Evolutionary conservation across 2,888 invertebrate species (phyloP), one percentile per base, ranked within the genome.

Genomic region (Podabrus alpinus): DNA sequence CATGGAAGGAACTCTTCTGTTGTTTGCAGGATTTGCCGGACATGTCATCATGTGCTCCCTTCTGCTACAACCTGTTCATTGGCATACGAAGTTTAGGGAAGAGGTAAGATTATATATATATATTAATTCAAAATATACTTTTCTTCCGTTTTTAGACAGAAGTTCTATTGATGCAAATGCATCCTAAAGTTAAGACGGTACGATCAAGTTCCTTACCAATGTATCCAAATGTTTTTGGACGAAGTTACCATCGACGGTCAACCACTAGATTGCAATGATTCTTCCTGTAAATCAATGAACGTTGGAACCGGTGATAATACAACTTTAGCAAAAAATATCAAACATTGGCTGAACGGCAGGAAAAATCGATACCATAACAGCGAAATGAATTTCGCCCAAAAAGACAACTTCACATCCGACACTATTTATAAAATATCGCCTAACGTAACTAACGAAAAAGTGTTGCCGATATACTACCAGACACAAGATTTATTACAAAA

Each of bases 41-140:
- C 92, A 94, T 83, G 90, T 93, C 0, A 86, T 94, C 68, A 91
- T 91, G 21, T 92, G 92, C 79, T 90, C 93, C 2, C 87, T 93
- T 73, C 86, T 94, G 69, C 86, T 94, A 62, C 94, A 94, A 82
- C 94, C 94, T 3, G 93, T 94, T 0, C 91, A 92, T 84, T 93
- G 92, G 93, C 94, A 94, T 83, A 88, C 90, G 4, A 90, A 90
- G 83, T 88, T 87, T 80, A 84, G 85, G 76, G 84, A 84, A 45
- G 75, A 74, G n/a, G 45, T 25, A 45, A 60, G 24, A 7, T 2
- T 24, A 9, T 24, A 1, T 1, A 24, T 9, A 2, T 24, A 24
- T 24, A n/a, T n/a, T n/a, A n/a, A n/a, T n/a, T n/a, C n/a, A n/a
- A n/a, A n/a, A n/a, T n/a, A n/a, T n/a, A n/a, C n/a, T n/a, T n/a